phyloP scores from a whole-genome alignment of 1,140 invertebrate genomes.

The Lasioglossum baleicum region DNA sequence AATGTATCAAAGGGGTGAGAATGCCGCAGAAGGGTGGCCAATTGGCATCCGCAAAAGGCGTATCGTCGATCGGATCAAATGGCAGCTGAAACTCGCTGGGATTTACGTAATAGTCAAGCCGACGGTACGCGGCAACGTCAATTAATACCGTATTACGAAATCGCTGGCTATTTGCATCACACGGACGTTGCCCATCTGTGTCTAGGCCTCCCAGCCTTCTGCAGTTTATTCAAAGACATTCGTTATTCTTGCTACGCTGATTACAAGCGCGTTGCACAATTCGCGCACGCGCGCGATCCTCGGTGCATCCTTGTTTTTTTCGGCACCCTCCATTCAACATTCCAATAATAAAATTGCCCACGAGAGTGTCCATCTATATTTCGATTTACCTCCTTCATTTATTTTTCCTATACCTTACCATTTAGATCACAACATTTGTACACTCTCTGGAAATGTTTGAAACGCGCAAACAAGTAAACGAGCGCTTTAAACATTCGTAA shows the following conservation, averaged over 20 bases:
- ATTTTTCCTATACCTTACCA: too few species aligned
- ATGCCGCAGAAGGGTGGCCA: neutral
- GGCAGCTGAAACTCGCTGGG: slow-evolving; percentile 21
- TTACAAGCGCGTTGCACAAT: slow-evolving; percentile 38
- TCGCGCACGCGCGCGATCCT: neutral
- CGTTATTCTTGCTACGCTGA: slow-evolving; percentile 40
- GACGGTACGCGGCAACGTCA: slow-evolving; percentile 49
- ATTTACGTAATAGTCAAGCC: slow-evolving; percentile 49
- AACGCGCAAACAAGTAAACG: too few species aligned
- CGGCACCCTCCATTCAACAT: neutral
- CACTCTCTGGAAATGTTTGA: too few species aligned
- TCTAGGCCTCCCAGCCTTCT: slow-evolving; percentile 66
- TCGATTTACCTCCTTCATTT: too few species aligned
- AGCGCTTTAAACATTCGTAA: too few species aligned
- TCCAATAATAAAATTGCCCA: too few species aligned
- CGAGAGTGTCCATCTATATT: too few species aligned
- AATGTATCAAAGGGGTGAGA: neutral
- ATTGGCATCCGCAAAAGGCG: slow-evolving; percentile 6
- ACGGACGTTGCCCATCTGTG: slow-evolving; percentile 66
- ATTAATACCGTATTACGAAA: slow-evolving; percentile 70
- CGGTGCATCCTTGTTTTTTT: neutral
- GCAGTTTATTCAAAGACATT: slow-evolving; percentile 47
- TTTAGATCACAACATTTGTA: too few species aligned
- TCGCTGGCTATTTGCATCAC: slow-evolving; percentile 68
- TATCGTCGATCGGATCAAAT: slow-evolving; percentile 25